Base-by-base conservation (phyloP, 2,888 invertebrate genomes). In the Charanyca ferruginea region DNA sequence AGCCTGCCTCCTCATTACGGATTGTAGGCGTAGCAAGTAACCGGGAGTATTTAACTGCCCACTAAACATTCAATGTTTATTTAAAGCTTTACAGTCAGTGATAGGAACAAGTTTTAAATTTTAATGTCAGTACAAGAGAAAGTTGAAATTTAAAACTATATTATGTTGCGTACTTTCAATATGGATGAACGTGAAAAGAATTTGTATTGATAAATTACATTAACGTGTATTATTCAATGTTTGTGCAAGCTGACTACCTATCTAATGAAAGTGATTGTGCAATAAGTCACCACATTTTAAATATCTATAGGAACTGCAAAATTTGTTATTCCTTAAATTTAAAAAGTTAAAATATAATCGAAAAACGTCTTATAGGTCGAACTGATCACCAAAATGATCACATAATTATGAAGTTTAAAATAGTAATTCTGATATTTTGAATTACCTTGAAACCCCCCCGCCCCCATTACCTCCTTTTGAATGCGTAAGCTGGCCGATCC, bases 21-120 rank as follows among this genome's bases (percentile, higher is more conserved):
- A 90, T 91, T 91, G 93, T 90, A 87, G 82, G 84, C 88, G 85
- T 84, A 85, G 79, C 85, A 86, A 87, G 89, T 88, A 85, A 87
- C 88, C 85, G 80, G 86, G 89, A 88, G 91, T 94, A 94, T 95
- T 93, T 95, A 94, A 93, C 89, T 81, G 85, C 85, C 89, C 86
- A 87, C 88, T 88, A 87, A 86, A 88, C 85, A 85, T 85, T 79
- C 87, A 81, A 91, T 90, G 90, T 88, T 90, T 89, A 90, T 89
- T 92, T 92, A 87, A 89, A 75, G 85, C 84, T 87, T 84, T 85
- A 87, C 89, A 87, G 64, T 88, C 89, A 90, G 83, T 88, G 90
- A 87, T 78, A 87, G 89, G 90, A 94, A 94, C 95, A 92, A 94
- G 94, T 94, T 94, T 94, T 89, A 93, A 93, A 95, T 95, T 92